phyloP scores from a whole-genome alignment of 2,888 invertebrate genomes.

The Bimastos eiseni region DNA sequence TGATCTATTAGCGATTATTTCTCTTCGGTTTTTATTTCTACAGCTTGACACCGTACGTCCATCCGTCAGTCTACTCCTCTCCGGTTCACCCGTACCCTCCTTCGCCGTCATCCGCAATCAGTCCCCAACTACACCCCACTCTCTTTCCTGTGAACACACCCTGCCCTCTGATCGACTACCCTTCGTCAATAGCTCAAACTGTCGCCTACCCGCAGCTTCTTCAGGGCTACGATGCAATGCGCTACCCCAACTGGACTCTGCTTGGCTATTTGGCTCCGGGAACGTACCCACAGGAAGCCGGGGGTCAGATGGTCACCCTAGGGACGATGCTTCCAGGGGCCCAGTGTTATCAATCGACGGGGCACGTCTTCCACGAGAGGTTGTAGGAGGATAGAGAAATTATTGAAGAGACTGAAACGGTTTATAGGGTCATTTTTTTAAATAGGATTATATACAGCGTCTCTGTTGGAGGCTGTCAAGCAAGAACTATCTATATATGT shows the following conservation, averaged over 20 bases:
- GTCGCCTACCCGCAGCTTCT: background rate
- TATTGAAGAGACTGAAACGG: background rate
- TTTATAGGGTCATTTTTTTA: background rate
- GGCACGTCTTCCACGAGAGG: background rate
- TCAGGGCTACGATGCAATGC: background rate
- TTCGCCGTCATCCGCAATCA: background rate
- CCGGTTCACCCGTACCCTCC: conserved; percentile 2
- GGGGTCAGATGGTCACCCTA: background rate
- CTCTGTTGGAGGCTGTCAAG: background rate
- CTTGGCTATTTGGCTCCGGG: background rate
- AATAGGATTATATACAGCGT: background rate
- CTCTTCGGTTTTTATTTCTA: too few relatives aligned
- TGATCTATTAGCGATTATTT: too few relatives aligned
- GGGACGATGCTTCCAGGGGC: background rate
- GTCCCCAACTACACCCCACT: background rate
- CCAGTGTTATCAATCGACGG: background rate
- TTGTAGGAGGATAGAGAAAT: background rate
- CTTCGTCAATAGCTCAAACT: background rate
- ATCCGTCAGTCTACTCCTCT: background rate
- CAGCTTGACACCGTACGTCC: background rate
- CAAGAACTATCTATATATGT: background rate
- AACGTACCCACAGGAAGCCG: background rate
- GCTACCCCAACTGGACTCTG: background rate
- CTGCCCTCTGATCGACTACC: conserved; percentile 13
- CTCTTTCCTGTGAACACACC: background rate